Base-by-base conservation (phyloP, 2,797 vertebrate species). In the Gadopsis bispinosus region DNA sequence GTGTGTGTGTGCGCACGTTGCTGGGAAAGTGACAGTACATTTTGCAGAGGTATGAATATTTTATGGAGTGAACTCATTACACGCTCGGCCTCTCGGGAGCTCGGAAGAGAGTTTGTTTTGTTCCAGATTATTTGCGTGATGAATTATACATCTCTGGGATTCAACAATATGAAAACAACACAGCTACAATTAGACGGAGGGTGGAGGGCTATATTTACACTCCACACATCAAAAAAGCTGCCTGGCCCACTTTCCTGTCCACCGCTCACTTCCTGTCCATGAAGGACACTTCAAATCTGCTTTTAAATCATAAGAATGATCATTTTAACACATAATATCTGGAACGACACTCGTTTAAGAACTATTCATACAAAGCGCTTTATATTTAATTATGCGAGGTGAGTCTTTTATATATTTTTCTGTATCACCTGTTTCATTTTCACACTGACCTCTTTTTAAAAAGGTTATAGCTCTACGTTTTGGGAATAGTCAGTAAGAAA, bases 111-210 rank as follows among this genome's bases (percentile, higher is more conserved):
- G 89, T 91, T 91, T 91, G 84, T 91, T 92, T 92, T 90, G 85
- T 91, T 89, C 87, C 91, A 91, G 70, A 90, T 90, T 92, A 93
- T 89, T 92, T 90, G 71, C 69, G 83, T 89, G 85, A 91, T 92
- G 79, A 90, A 92, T 92, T 90, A 92, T 90, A 91, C 84, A 92
- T 89, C 82, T 93, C 77, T 89, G 81, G 66, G 77, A 87, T 84
- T 87, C 74, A 90, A 88, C 84, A 77, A 88, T 87, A 82, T 81
- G 71, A 92, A 89, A 89, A 92, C 86, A 90, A 87, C 83, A 83
- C 83, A 61, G 82, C 75, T 80, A 86, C 87, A 88, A 89, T 89
- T 83, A 89, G 83, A 73, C 12, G 61, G 45, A 19, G 72, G 68
- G 51, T 17, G 81, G 67, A 75, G 74, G 75, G 71, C 73, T 90